Base-by-base conservation (phyloP, 2,888 invertebrate genomes). In the Agrotis segetum region DNA sequence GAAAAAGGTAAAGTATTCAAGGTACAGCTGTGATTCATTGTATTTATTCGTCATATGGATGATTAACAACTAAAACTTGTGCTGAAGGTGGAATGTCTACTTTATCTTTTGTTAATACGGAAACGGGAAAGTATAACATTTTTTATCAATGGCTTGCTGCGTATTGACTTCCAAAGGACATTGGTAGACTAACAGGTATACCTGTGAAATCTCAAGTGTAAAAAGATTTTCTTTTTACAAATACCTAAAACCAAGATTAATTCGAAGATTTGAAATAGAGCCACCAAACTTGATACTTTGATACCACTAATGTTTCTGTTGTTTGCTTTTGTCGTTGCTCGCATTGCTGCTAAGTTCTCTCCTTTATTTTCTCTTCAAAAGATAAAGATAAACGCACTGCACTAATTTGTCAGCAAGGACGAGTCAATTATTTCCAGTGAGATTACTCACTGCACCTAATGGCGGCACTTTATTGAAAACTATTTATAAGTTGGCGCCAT, bases 401-500 rank as follows among this genome's bases (percentile, higher is more conserved):
- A 70, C 67, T 75, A 75, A 84, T 84, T 79, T 76, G 80, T 85
- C 80, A 85, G n/a, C 81, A 82, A 82, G 80, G 82, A 81, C 85
- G 67, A 55, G 71, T 69, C 76, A 86, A 86, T 87, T 86, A 87
- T 87, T 82, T 81, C 77, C 77, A 86, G 80, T 79, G 59, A 61
- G 71, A 81, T 83, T 85, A 86, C 78, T 82, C 82, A 84, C 75
- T 63, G 75, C 67, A 79, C 67, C 74, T 78, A 85, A 80, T 73
- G 68, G 82, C 71, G 67, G 73, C 77, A 79, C 72, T 77, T 75
- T 82, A 87, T 83, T 84, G 78, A 63, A 76, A 79, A 73, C 81
- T 85, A 87, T 87, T 84, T 82, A 86, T 87, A 83, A 46, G 24
- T 71, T 71, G 87, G 87, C 87, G 86, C 85, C 87, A 82, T 53